Evolutionary conservation across 2,888 invertebrate species (phyloP), one percentile per base, ranked within the genome.

Genomic region (Aphodius granarius): DNA sequence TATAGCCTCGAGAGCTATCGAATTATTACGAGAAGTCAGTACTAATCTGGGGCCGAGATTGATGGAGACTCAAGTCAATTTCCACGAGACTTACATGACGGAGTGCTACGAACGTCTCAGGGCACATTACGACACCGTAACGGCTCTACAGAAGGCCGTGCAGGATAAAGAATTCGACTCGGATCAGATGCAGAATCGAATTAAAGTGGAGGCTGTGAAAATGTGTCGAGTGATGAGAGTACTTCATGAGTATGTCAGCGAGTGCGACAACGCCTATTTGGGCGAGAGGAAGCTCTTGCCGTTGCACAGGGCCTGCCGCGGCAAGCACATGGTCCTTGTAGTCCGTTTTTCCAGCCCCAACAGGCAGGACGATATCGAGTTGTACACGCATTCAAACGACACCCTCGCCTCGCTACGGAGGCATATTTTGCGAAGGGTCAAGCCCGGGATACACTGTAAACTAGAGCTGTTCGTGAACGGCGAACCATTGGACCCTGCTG

Each of bases 161-260:
- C 87, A 86, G 72, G 87, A 88, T 76, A 89, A 88, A 74, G 88
- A 88, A 70, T 86, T 87, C 71, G 88, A 88, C 70, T 84, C 86
- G 70, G 86, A 87, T 76, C 86, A 88, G 82, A 83, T 86, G 21
- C 87, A 87, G 78, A 85, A 83, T 78, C 87, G 91, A 78, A 89
- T 93, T 74, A 87, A 89, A 81, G 88, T 90, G 75, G 95, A 95
- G 86, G 93, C 94, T 5, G 92, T 93, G 77, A 92, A 95, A 87
- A 96, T 98, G 94, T 96, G 96, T 87, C 92, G 98, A 81, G 95
- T 98, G 74, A 92, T 98, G 87, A 95, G 96, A 88, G 97, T 98
- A 84, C 90, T 98, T 84, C 95, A 96, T 86, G 98, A 98, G 88
- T 98, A 98, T 86, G 93, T 98, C 78, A 94, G 94, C 83, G 97